Evolutionary conservation across 2,888 invertebrate species (phyloP).

Genomic region (Conus canariensis): DNA sequence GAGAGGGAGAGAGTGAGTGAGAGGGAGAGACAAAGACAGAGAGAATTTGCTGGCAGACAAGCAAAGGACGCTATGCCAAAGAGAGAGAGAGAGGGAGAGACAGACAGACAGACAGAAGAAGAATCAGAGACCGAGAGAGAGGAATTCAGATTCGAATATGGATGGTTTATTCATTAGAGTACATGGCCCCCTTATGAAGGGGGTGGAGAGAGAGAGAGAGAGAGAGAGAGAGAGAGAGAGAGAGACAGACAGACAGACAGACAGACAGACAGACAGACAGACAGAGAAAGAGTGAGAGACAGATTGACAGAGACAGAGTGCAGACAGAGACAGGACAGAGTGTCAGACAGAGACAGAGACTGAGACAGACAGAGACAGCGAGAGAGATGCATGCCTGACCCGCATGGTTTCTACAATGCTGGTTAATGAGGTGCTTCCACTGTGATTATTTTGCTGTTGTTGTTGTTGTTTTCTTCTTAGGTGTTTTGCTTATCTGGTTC

Average conservation of each 20-base stretch:
- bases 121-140: slow-evolving; percentile 5
- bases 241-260: slow-evolving; percentile 23
- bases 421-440: too few species aligned
- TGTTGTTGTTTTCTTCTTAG: too few species aligned
- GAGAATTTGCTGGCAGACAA: too few species aligned
- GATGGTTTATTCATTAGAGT: too few species aligned
- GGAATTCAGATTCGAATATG: background rate
- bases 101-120: background rate
- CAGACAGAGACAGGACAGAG: background rate
- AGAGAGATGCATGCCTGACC: too few species aligned
- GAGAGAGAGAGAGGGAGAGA: background rate
- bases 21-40: background rate
- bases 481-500: too few species aligned
- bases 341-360: background rate
- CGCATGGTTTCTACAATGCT: too few species aligned
- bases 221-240: slow-evolving; percentile 5
- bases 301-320: background rate
- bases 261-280: background rate
- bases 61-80: background rate
- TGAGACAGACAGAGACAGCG: background rate
- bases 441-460: too few species aligned
- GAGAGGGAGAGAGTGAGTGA: background rate
- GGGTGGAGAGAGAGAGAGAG: background rate
- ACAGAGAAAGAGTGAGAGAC: background rate
- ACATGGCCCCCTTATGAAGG: too few species aligned